Base-by-base conservation (phyloP, 2,113 vertebrate species). In the Callospermophilus lateralis region DNA sequence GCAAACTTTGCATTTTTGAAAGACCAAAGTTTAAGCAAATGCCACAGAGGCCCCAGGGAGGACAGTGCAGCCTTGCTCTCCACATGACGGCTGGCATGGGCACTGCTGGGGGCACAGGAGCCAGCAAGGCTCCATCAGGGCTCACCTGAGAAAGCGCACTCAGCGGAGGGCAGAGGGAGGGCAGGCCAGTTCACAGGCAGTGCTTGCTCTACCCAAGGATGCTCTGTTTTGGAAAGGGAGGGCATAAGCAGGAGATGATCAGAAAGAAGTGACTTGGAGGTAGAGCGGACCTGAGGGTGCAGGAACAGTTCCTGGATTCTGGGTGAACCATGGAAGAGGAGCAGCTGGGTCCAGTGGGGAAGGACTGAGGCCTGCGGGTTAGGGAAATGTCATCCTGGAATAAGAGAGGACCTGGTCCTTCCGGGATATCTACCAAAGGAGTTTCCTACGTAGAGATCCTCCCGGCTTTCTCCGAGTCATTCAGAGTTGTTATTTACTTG, bases 241-340 rank as follows among this genome's bases (percentile, higher is more conserved):
- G 19, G 55, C 4, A 32, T 13, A 68, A 4, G 37, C 37, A 20
- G 58, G 55, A n/a, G 37, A 3, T 2, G n/a, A 63, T 63, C 61
- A 63, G 53, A 13, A 51, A 19, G 45, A 39, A 42, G 28, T 6
- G 37, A 11, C 37, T 8, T 24, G 10, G 13, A 63, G n/a, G 3
- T 0, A 8, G 26, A 4, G 32, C 0, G 6, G 28, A 22, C 0
- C 0, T 1, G 22, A 68, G 22, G 13, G 28, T 4, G 37, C 20
- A 10, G 12, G n/a, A 19, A 63, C 26, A 11, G 61, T 26, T 10
- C 24, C 45, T 26, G 7, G 22, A 2, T 63, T 61, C 65, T 6
- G 15, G 30, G 24, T 45, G 45, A 17, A 22, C 20, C 15, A 4
- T 6, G 19, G 24, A 4, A 37, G 9, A 32, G 67, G 17, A 11